phyloP scores from a whole-genome alignment of 2,888 invertebrate species.

The Diaprepes abbreviatus region DNA sequence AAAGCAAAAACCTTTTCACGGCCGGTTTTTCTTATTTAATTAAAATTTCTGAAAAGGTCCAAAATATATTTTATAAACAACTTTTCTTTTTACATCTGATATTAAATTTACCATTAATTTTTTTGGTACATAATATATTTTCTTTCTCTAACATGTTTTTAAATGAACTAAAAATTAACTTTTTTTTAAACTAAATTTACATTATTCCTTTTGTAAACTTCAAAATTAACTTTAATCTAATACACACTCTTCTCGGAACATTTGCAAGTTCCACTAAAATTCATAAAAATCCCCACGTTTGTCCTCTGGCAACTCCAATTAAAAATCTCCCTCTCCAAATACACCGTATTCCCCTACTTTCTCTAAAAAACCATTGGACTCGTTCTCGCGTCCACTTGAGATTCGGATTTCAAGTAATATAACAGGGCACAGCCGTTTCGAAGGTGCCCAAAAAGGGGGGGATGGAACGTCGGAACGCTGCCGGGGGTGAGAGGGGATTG shows the following conservation, averaged over 20 bases:
- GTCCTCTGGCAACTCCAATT: not conserved
- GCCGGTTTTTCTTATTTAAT: too few species aligned
- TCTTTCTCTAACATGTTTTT: too few species aligned
- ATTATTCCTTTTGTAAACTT: too few species aligned
- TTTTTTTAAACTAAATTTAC: too few species aligned
- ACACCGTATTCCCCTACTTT: constrained; percentile 13
- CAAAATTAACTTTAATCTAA: too few species aligned
- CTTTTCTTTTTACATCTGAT: too few species aligned
- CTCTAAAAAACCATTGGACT: constrained; percentile 18
- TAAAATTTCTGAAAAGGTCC: too few species aligned
- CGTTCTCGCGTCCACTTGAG: constrained; percentile 22
- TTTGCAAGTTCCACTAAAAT: not conserved
- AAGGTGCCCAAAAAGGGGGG: constrained; percentile 15
- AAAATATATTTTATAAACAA: too few species aligned
- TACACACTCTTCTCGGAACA: not conserved
- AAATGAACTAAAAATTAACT: too few species aligned
- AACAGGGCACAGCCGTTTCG: not conserved
- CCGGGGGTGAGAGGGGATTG: not conserved
- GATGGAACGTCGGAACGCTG: not conserved
- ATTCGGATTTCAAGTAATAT: not conserved
- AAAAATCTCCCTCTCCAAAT: not conserved
- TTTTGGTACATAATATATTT: too few species aligned
- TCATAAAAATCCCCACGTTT: not conserved
- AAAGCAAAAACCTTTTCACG: not conserved
- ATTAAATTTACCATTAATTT: too few species aligned